Evolutionary conservation across 2,888 invertebrate species (phyloP).

Genomic region (Limnephilus rhombicus): DNA sequence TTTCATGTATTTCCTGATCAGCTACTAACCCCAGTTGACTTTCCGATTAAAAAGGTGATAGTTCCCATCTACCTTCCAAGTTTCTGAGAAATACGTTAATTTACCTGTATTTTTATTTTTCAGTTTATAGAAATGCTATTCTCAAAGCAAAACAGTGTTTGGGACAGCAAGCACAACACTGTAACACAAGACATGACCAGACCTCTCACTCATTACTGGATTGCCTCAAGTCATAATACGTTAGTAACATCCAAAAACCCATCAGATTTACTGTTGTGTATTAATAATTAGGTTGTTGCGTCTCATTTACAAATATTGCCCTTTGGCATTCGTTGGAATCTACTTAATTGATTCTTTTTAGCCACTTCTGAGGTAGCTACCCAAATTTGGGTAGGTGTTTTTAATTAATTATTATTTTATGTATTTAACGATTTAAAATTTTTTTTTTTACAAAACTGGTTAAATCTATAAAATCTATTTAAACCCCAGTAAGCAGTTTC

Average conservation of each 20-base stretch:
- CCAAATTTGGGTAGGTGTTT: too few species aligned
- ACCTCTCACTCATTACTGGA: conserved; percentile 95
- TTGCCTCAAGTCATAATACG: conserved; percentile 98
- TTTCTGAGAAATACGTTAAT: too few species aligned
- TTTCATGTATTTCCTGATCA: too few species aligned
- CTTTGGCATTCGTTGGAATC: background rate
- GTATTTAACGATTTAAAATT: too few species aligned
- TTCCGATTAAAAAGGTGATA: too few species aligned
- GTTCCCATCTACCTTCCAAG: too few species aligned
- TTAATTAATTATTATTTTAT: too few species aligned
- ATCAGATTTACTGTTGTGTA: background rate
- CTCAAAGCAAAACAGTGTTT: conserved; percentile 95
- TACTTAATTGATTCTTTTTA: background rate
- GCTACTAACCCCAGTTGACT: too few species aligned
- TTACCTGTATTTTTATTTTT: conserved; percentile 66
- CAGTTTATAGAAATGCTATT: conserved; percentile 94
- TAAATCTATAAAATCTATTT: too few species aligned
- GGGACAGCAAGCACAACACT: conserved; percentile 86
- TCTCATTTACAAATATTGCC: background rate
- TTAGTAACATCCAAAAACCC: conserved; percentile 73
- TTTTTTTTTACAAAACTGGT: too few species aligned
- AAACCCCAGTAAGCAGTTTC: too few species aligned
- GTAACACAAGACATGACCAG: conserved; percentile 94
- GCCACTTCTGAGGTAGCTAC: too few species aligned
- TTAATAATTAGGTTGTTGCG: background rate